Base-by-base conservation (phyloP, 2,888 invertebrate genomes). In the Hipparchia semele region DNA sequence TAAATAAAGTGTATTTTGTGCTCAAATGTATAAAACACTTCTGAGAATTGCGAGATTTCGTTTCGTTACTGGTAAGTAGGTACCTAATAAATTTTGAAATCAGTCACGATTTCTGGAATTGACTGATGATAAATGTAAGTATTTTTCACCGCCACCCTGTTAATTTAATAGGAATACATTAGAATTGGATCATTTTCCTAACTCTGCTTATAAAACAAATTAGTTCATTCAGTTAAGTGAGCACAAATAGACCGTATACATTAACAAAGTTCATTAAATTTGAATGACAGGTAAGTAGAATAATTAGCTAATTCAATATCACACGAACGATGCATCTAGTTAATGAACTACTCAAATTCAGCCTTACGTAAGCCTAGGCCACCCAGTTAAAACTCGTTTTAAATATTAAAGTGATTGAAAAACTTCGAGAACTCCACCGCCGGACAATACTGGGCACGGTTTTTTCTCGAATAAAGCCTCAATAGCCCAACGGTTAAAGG, bases 1-100 rank as follows among this genome's bases (percentile, higher is more conserved):
- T 4, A 13, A 64, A 64, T 64, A 64, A 64, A 64, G 64, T 51
- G 39, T 51, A 64, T 51, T 13, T 64, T 64, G 10, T 51, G 51
- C 51, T 64, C 64, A 5, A 49, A 39, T n/a, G 45, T 39, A 51
- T 10, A 64, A 23, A 49, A 51, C 9, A 23, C 23, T 51, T 64
- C 2, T 49, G 2, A 13, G 13, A 51, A 49, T 62, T 49, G 64
- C 49, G 13, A 23, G 62, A 62, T 13, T 49, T 49, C n/a, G 13
- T 49, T 62, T 62, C 49, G 45, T 13, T 62, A 3, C 12, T 53
- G 10, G 3, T 53, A 53, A 53, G n/a, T 54, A 54, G 54, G 54
- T n/a, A 13, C 59, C 23, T 23, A 23, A 23, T 39, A 1, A 39
- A 39, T 39, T 39, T 39, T 4, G 39, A 39, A 39, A 39, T 5